Evolutionary conservation across 2,113 vertebrate species (phyloP).

Genomic region (Toxotes jaculatrix): DNA sequence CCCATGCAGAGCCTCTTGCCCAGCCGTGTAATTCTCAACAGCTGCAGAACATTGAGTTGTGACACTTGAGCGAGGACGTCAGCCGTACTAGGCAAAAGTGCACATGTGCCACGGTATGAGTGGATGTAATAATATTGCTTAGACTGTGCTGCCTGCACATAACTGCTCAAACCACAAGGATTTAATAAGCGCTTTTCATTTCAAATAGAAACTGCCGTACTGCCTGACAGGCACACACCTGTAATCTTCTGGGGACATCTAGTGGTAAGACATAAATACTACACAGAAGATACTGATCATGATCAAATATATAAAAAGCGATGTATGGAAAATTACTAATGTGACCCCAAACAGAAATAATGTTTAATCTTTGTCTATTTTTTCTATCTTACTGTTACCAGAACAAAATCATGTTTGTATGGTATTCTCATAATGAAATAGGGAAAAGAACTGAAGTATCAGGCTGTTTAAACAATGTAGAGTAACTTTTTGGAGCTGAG

Average conservation of each 20-base stretch:
- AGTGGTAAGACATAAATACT: slow-evolving; percentile 34
- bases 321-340: background rate
- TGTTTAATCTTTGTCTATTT: no score
- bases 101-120: slow-evolving; percentile 5
- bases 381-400: no score
- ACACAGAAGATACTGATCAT: background rate
- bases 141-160: slow-evolving; percentile 1
- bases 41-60: slow-evolving; percentile 50
- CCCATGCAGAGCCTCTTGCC: slow-evolving; percentile 35
- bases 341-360: no score
- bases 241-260: slow-evolving; percentile 61
- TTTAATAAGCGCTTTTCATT: background rate
- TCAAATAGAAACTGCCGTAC: background rate
- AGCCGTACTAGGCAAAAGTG: background rate
- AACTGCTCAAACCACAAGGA: slow-evolving; percentile 20
- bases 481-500: background rate
- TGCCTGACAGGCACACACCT: background rate
- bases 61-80: slow-evolving; percentile 54
- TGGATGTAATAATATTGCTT: slow-evolving; percentile 13
- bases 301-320: background rate
- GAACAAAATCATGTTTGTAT: background rate
- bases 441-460: background rate
- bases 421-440: background rate
- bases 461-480: background rate
- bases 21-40: slow-evolving; percentile 69